phyloP scores from a whole-genome alignment of 2,888 invertebrate genomes.

The Leptinotarsa tumamoca region DNA sequence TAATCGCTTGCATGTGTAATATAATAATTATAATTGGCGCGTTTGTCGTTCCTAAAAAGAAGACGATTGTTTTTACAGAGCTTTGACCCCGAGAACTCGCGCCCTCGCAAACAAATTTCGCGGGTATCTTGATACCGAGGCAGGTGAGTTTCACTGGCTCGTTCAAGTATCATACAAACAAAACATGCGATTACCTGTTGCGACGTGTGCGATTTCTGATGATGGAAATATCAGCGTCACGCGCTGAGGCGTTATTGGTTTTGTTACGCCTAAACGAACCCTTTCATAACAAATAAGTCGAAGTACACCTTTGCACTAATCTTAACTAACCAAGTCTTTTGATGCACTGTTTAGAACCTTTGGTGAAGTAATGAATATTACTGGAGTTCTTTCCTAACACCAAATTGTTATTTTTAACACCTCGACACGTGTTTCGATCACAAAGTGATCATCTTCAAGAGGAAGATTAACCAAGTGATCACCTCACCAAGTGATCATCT shows the following conservation, averaged over 20 bases:
- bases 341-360: no score
- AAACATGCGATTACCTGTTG: constrained; percentile 14
- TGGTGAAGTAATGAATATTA: no score
- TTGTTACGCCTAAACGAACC: background rate
- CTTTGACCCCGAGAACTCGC: constrained; percentile 36
- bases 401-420: no score
- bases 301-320: no score
- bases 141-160: constrained; percentile 15
- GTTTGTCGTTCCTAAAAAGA: constrained; percentile 12
- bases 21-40: constrained; percentile 20
- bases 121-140: constrained; percentile 22
- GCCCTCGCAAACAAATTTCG: constrained; percentile 27
- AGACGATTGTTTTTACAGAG: constrained; percentile 26
- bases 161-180: constrained; percentile 7
- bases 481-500: no score
- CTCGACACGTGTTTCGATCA: no score
- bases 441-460: no score
- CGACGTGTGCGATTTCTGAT: constrained; percentile 2
- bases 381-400: no score
- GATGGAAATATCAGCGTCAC: background rate
- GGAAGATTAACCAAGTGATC: no score
- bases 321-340: no score
- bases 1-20: constrained; percentile 21
- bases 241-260: background rate
- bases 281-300: background rate